A percentile compares a stretch with the other conserved stretches of the same genome.
These are phyloP conservation scores for Channallabes apus DNA, from an alignment of 2,797 vertebrate species.

Conservation along the genomic window DNA sequence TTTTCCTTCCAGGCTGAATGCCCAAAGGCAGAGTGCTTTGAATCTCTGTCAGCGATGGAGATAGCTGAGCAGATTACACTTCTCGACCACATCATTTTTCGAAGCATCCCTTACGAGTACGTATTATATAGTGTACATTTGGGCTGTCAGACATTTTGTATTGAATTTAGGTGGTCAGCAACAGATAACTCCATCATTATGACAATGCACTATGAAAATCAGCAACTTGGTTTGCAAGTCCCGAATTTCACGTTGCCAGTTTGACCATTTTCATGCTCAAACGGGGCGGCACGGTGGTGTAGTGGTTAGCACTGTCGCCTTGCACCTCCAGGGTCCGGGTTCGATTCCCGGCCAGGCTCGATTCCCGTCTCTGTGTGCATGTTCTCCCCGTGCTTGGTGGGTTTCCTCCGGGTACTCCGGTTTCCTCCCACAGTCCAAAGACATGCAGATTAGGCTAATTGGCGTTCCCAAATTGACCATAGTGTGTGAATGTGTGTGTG, in stretches of 20 bases:
- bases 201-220: not conserved
- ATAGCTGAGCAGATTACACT: slow-evolving; percentile 96
- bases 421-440: too few species aligned
- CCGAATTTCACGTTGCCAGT: not conserved
- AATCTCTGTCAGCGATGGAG: slow-evolving; percentile 93
- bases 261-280: not conserved
- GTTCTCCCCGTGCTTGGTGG: too few species aligned
- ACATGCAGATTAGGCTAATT: too few species aligned
- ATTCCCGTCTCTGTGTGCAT: too few species aligned
- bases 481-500: too few species aligned
- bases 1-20: slow-evolving; percentile 78
- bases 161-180: not conserved
- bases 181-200: not conserved
- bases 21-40: slow-evolving; percentile 86
- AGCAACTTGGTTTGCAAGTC: not conserved
- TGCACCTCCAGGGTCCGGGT: too few species aligned
- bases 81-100: slow-evolving; percentile 91
- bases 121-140: slow-evolving; percentile 50
- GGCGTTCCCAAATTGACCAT: too few species aligned
- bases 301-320: too few species aligned
- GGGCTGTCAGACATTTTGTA: not conserved
- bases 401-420: too few species aligned
- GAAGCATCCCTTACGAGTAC: slow-evolving; percentile 97
- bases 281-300: too few species aligned
- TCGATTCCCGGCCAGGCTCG: too few species aligned